Evolutionary conservation across 2,888 invertebrate genomes (phyloP), one percentile per base, ranked within the genome.

Genomic region (Tethea ocularis): DNA sequence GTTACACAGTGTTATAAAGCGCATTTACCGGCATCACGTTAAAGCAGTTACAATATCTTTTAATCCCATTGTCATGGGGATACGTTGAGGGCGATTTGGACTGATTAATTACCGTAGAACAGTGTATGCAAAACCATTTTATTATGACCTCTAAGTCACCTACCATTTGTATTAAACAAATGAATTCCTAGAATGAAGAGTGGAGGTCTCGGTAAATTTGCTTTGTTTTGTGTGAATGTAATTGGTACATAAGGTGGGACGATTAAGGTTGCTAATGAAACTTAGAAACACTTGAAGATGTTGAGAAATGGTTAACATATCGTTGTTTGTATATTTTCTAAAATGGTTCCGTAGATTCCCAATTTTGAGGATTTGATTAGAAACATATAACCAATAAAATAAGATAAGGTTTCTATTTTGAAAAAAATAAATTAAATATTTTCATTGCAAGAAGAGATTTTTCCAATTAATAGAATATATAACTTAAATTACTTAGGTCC

Each of bases 91-190:
- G 71, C 78, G 81, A 80, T 81, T 85, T 83, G 77, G 80, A 61
- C 80, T 88, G 86, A 91, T 90, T 90, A 90, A 91, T 91, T 87
- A 86, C 81, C 78, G 70, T 71, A 71, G 68, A 79, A 81, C 82
- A 74, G 75, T 36, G 38, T 74, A 69, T 59, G 36, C 57, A 56
- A 52, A 57, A 66, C 75, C 71, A 74, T 17, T 46, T 24, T 66
- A 64, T 22, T 29, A 6, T 62, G 75, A 66, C 22, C 71, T 57
- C 20, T 54, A 29, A 26, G 20, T 33, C 20, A 17, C 8, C 20
- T 20, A 7, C 46, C 8, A 46, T 10, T n/a, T n/a, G 26, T 17
- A 33, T 56, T 17, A 51, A 38, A 33, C 11, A 15, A 23, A 52
- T 29, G 15, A 26, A 33, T 1, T 8, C 15, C 51, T 53, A 33